phyloP scores from a whole-genome alignment of 1,140 invertebrate genomes.

The Dendroctonus valens region DNA sequence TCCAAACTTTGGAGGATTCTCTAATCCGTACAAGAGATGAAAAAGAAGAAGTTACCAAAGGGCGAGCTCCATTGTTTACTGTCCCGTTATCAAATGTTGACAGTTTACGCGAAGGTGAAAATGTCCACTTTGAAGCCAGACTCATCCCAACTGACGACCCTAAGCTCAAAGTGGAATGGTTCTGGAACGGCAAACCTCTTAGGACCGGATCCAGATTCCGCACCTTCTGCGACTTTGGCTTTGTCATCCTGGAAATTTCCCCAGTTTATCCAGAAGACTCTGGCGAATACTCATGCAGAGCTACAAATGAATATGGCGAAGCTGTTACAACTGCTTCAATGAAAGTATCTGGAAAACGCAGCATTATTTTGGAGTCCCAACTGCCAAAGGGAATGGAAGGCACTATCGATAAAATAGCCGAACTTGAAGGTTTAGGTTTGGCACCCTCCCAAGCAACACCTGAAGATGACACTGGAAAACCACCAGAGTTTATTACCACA shows the following conservation, averaged over 20 bases:
- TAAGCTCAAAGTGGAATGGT: conserved; percentile 93
- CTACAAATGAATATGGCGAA: conserved; percentile 87
- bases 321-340: conserved; percentile 89
- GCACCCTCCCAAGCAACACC: conserved; percentile 59
- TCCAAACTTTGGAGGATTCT: conserved; percentile 89
- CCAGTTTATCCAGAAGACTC: conserved; percentile 94
- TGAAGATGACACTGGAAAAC: conserved; percentile 83
- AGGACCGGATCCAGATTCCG: conserved; percentile 87
- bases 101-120: conserved; percentile 84
- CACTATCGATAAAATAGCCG: conserved; percentile 90
- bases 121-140: conserved; percentile 91
- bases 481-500: conserved; percentile 89
- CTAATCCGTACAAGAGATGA: conserved; percentile 71
- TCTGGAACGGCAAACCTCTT: conserved; percentile 88
- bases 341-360: conserved; percentile 87
- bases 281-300: conserved; percentile 90
- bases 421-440: conserved; percentile 82
- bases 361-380: conserved; percentile 89
- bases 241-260: conserved; percentile 90
- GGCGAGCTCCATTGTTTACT: conserved; percentile 87
- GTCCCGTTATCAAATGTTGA: conserved; percentile 85
- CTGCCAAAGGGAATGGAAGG: conserved; percentile 89
- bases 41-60: conserved; percentile 66
- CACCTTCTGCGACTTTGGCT: conserved; percentile 94
- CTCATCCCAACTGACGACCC: conserved; percentile 92